Evolutionary conservation across 2,113 vertebrate species (phyloP), one percentile per base, ranked within the genome.

Genomic region (Chauna torquata): DNA sequence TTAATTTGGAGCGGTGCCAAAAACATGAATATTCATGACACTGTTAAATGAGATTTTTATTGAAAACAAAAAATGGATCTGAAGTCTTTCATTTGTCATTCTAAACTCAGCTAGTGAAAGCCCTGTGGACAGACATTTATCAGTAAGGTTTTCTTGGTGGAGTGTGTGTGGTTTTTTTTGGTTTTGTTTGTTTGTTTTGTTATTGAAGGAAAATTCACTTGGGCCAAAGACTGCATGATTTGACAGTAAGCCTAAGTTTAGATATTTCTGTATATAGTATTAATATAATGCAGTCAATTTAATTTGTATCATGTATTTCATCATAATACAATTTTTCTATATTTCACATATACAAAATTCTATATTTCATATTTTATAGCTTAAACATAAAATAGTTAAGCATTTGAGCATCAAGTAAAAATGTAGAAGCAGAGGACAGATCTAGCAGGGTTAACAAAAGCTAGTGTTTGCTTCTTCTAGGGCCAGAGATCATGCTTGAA

Each of bases 41-140:
- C 82, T 79, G 88, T 96, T 96, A 54, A 95, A 97, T 94, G 97
- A 94, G 96, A 96, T 98, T 98, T 97, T 96, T 96, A 96, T 92
- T 96, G 95, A 97, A 97, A 97, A 95, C 87, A 95, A 96, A 97
- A 96, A 97, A 90, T 92, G 79, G 82, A 95, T 95, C 80, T 47
- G 32, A 84, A 96, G 94, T 82, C 96, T 97, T 96, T 82, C 82
- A 47, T 97, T 95, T 87, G 96, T 74, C 92, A 78, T 87, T 78
- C 69, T 72, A 59, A 58, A 27, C 55, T 69, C 61, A 42, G 84
- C 59, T 36, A 34, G 69, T 65, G 65, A 97, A 91, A 97, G 94
- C 52, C 78, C 66, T 92, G 55, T 83, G 96, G 97, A 69, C 79
- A 90, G 76, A 36, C 61, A 25, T 42, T 79, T n/a, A 20, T 68